These are phyloP conservation scores for Eupithecia vulgata DNA, from an alignment of 2,888 invertebrate species.

Conservation along the genomic window DNA sequence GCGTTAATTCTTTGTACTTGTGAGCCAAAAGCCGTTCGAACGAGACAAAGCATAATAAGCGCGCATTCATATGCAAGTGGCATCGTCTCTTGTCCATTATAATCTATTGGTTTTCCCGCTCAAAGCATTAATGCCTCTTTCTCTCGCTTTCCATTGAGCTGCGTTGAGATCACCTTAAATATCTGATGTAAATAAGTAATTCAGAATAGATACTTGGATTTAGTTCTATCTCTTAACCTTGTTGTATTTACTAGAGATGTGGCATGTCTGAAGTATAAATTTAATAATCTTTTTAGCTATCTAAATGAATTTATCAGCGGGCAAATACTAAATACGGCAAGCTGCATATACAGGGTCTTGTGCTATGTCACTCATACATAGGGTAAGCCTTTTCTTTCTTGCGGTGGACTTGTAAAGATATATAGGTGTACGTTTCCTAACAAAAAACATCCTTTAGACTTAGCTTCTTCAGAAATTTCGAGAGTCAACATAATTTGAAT, in stretches of 20 bases:
- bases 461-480: no score
- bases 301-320: no score
- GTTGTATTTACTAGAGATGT: background rate
- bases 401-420: no score
- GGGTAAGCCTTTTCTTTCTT: no score
- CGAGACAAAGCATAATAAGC: background rate
- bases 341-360: no score
- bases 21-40: background rate
- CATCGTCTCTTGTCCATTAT: background rate
- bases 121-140: background rate
- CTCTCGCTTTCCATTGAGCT: constrained; percentile 6
- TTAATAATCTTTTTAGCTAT: no score
- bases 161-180: background rate
- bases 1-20: background rate
- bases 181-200: background rate
- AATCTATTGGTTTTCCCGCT: constrained; percentile 10
- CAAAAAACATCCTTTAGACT: no score
- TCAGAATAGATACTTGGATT: background rate
- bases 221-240: background rate
- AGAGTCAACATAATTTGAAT: no score
- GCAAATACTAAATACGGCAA: no score
- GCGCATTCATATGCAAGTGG: constrained; percentile 2
- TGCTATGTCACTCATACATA: no score
- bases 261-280: background rate
- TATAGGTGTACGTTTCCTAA: no score